Evolutionary conservation across 2,797 vertebrate species (phyloP), one percentile per base, ranked within the genome.

Genomic region (Carduelis carduelis): DNA sequence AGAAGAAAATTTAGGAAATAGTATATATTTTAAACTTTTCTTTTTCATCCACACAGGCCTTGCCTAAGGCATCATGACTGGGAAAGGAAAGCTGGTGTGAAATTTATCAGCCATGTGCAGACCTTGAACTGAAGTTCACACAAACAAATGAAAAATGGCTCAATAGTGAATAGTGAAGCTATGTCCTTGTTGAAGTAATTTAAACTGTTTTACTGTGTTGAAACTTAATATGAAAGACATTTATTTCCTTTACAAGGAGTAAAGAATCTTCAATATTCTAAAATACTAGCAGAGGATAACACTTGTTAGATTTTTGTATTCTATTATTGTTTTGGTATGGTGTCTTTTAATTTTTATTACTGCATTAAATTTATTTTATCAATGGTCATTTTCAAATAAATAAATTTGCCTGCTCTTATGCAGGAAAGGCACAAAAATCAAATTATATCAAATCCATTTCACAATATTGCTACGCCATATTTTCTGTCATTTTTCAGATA

Each of bases 321-420:
- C 12, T 9, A 10, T 55, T 76, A 9, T 34, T 50, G 1, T 41
- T 32, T 76, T 6, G 1, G 1, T 63, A 57, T 2, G 1, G 1
- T 75, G 11, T 8, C 11, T 69, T 71, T 63, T 30, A 70, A 14
- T 35, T 80, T 80, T 55, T 74, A 17, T 34, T 77, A 43, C 7
- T 63, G 0, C 16, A 46, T 60, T 68, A 37, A 39, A 79, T 72
- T 69, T 63, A 34, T 2, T 64, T 79, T 65, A 37, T 47, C 30
- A 59, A 17, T 10, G 7, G 2, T 50, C 7, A 80, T 23, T 83
- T 87, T 63, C 27, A 80, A 87, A 87, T 37, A 52, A 83, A 76
- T 5, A 71, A 74, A 12, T 9, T 82, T 2, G 75, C 3, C 11
- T 32, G 0, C 5, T 56, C 60, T 8, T 35, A 52, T 24, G 6